Evolutionary conservation across 37 sponge, comb jelly and placozoan species (phyloP).

Genomic region (Haliclona indistincta): DNA sequence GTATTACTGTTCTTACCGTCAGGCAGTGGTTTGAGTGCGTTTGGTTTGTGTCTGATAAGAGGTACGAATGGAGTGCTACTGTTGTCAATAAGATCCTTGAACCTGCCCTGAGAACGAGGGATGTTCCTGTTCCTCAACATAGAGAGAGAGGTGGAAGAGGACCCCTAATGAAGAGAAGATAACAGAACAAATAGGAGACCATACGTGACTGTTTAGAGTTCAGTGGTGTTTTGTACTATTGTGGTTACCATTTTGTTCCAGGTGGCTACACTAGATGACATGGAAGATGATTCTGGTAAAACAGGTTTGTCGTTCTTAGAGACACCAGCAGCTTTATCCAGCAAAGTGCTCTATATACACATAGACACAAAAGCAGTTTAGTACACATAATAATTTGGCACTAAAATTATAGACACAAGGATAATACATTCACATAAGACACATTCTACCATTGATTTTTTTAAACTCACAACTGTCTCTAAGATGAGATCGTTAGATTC

Average conservation of each 20-base stretch:
- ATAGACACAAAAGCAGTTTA: no score
- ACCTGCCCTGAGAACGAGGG: conserved; percentile 81
- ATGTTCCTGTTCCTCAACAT: conserved; percentile 42
- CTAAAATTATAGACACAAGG: background rate
- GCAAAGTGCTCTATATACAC: conserved; percentile 31
- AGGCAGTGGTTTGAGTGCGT: conserved; percentile 65
- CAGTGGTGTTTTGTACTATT: no score
- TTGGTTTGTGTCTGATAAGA: conserved; percentile 75
- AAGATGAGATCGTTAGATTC: conserved; percentile 88
- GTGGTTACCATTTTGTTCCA: conserved; percentile 79
- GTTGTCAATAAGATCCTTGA: conserved; percentile 85
- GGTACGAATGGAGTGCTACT: conserved; percentile 80
- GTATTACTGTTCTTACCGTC: conserved; percentile 19
- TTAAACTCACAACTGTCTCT: conserved; percentile 85
- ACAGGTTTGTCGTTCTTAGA: conserved; percentile 43
- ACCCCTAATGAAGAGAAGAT: background rate
- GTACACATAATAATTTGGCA: background rate
- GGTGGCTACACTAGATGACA: conserved; percentile 68
- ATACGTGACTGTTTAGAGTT: background rate
- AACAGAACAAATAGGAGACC: no score
- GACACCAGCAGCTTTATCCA: conserved; percentile 69
- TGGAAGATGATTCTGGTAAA: background rate
- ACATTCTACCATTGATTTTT: no score
- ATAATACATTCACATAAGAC: background rate
- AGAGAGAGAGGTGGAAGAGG: no score